These are phyloP conservation scores for Phragmatobia fuliginosa DNA, from an alignment of 2,888 invertebrate genomes.

Conservation along the genomic window DNA sequence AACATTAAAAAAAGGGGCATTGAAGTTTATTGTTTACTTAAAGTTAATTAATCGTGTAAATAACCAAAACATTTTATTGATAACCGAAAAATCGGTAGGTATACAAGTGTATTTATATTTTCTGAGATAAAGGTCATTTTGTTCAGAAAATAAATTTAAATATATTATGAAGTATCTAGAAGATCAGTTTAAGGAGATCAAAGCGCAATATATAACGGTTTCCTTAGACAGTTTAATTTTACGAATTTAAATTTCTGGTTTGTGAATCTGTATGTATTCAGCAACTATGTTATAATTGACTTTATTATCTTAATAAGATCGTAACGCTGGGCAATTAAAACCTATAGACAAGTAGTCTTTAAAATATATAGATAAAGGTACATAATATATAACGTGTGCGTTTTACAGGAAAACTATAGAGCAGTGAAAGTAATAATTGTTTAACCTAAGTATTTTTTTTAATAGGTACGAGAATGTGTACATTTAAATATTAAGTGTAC, in stretches of 20 bases:
- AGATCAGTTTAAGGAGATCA: too few relatives aligned
- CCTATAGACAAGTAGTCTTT: background rate
- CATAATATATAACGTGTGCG: too few relatives aligned
- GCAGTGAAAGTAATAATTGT: background rate
- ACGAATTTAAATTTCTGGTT: too few relatives aligned
- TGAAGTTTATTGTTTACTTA: background rate
- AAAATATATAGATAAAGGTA: background rate
- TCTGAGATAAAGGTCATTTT: too few relatives aligned
- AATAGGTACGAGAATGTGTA: background rate
- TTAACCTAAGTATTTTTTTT: background rate
- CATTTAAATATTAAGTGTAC: slow-evolving; percentile 1
- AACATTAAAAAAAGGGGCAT: background rate
- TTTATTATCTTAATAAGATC: background rate
- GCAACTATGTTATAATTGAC: background rate
- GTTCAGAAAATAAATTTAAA: too few relatives aligned
- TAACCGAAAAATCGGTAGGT: background rate
- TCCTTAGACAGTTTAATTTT: background rate
- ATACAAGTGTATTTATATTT: too few relatives aligned
- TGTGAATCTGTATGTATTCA: background rate
- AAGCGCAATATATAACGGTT: too few relatives aligned
- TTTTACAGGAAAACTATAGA: background rate
- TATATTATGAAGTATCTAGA: too few relatives aligned
- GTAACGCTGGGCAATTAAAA: background rate
- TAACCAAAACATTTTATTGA: background rate
- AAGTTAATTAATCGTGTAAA: background rate